These are phyloP conservation scores for Dasyurus viverrinus DNA, from an alignment of 2,113 vertebrate genomes.

Conservation along the genomic window DNA sequence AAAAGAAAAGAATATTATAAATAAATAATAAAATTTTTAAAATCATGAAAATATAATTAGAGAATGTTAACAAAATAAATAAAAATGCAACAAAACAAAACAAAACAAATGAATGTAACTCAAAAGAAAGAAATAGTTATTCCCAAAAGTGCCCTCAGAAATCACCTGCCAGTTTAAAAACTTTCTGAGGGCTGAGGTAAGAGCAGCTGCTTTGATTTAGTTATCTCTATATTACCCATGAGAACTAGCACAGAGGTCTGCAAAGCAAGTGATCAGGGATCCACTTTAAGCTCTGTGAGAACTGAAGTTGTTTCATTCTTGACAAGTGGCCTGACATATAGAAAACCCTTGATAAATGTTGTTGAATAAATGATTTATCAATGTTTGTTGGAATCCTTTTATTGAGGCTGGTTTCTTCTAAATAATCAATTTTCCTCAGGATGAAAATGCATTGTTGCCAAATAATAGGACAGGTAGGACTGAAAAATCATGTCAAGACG, in stretches of 20 bases:
- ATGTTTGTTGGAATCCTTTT: not conserved
- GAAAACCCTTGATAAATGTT: not conserved
- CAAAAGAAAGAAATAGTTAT: not conserved
- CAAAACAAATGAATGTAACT: not conserved
- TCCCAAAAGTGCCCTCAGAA: not conserved
- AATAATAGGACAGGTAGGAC: not conserved
- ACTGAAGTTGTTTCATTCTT: not conserved
- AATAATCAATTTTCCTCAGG: not conserved
- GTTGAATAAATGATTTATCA: not conserved
- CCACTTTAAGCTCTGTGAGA: not conserved
- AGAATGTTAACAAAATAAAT: not conserved
- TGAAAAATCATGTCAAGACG: not conserved
- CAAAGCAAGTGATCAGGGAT: not conserved
- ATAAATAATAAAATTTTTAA: not conserved
- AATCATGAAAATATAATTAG: not conserved
- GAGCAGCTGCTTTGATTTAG: too few relatives aligned
- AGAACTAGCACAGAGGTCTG: not conserved
- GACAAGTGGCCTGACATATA: not conserved
- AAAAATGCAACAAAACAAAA: not conserved
- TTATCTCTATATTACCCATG: not conserved
- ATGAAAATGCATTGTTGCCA: not conserved
- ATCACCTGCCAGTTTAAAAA: not conserved
- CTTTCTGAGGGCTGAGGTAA: not conserved
- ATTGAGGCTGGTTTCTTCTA: not conserved
- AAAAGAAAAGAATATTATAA: not conserved